Percentiles rank a stretch among this genome's conserved stretches.
Evolutionary conservation across 2,113 vertebrate species (phyloP).

Genomic region (Spilogale gracilis): DNA sequence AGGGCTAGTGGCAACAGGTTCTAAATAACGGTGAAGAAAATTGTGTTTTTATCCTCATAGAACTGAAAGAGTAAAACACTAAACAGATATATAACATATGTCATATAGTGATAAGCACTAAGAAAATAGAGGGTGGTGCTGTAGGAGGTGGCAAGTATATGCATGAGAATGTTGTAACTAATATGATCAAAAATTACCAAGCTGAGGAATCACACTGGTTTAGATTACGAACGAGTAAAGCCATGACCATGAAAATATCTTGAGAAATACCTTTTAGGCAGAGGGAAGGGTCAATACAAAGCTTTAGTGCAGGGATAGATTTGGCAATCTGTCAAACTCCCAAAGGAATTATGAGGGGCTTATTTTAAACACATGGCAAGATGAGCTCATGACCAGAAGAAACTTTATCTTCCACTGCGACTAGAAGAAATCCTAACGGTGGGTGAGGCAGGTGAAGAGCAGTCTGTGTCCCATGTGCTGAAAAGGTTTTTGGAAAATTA

Average conservation of each 20-base stretch:
- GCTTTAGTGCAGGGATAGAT: too few species aligned
- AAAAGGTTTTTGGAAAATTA: neutral
- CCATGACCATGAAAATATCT: neutral
- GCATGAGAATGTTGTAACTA: neutral
- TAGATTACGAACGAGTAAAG: neutral
- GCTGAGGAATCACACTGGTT: fast-evolving
- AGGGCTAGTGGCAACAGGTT: neutral
- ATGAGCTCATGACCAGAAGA: neutral
- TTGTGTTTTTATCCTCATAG: neutral
- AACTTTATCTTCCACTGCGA: neutral
- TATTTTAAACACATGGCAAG: neutral
- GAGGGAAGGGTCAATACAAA: neutral
- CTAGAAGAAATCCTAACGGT: too few species aligned
- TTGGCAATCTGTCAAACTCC: neutral
- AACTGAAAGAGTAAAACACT: neutral
- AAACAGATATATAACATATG: neutral
- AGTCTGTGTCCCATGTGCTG: neutral
- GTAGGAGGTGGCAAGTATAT: neutral
- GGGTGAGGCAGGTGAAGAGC: too few species aligned
- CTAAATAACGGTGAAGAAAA: neutral
- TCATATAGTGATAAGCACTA: neutral
- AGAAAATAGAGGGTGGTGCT: neutral
- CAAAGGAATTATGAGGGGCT: neutral
- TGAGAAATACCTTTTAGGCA: neutral
- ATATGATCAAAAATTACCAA: neutral